Evolutionary conservation across 2,797 vertebrate genomes (phyloP).

Genomic region (Sebastes matsubarae): DNA sequence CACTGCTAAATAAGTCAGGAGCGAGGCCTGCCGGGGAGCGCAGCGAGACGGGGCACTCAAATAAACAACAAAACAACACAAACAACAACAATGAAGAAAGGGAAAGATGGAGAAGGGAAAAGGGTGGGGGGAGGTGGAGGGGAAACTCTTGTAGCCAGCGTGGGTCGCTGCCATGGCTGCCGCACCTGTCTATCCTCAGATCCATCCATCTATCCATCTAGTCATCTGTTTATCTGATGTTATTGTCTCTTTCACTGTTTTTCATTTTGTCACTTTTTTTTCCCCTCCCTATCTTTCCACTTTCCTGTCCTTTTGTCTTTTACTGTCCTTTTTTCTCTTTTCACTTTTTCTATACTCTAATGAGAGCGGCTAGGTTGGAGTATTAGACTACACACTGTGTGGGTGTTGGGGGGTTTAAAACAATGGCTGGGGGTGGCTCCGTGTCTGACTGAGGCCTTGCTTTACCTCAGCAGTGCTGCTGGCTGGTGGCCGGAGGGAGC

Average conservation of each 20-base stretch:
- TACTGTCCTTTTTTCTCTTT: too few relatives aligned
- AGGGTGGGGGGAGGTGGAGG: too few relatives aligned
- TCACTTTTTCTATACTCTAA: constrained; percentile 50
- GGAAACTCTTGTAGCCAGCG: background rate
- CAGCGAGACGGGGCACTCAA: constrained; percentile 50
- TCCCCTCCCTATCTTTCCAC: too few relatives aligned
- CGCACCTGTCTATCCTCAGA: background rate
- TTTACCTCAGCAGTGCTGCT: constrained; percentile 65
- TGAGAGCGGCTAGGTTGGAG: constrained; percentile 79
- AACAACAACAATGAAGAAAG: constrained; percentile 61
- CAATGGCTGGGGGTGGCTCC: background rate
- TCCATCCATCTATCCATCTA: background rate
- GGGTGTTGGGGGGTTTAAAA: background rate
- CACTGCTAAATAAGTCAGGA: constrained; percentile 83
- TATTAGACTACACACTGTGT: background rate
- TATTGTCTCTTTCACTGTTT: background rate
- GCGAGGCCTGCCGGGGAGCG: constrained; percentile 80
- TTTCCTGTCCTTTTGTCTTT: background rate
- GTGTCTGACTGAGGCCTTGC: constrained; percentile 1
- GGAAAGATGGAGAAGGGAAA: background rate
- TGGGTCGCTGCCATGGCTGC: background rate
- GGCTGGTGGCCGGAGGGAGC: constrained; percentile 70
- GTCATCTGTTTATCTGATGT: background rate
- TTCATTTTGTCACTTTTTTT: background rate
- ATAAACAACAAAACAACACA: constrained; percentile 72